A percentile compares a stretch with the other conserved stretches of the same genome.
phyloP scores from a whole-genome alignment of 1,140 invertebrate genomes.

The Drosophila eugracilis region DNA sequence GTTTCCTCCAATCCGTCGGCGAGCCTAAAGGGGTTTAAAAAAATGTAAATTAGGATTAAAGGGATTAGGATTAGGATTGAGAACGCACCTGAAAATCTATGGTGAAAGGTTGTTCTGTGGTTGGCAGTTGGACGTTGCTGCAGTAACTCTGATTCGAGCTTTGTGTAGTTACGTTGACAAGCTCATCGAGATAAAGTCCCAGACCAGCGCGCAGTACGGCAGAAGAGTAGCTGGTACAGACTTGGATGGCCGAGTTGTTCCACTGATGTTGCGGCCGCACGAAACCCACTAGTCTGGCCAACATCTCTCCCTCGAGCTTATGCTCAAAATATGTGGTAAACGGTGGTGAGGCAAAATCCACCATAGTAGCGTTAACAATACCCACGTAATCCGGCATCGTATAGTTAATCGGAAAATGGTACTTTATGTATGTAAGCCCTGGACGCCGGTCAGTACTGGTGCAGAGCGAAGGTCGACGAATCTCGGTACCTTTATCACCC shows the following conservation, averaged over 20 bases:
- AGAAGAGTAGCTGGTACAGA: conserved; percentile 90
- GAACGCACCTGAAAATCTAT: conserved; percentile 87
- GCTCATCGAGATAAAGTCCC: conserved; percentile 59
- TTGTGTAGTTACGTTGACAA: conserved; percentile 88
- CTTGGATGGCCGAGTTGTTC: conserved; percentile 89
- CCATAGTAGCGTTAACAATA: conserved; percentile 93
- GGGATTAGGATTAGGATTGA: too few relatives aligned
- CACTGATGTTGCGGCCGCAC: conserved; percentile 90
- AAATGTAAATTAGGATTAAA: too few relatives aligned
- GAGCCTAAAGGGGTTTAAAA: conserved; percentile 85
- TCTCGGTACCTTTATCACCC: conserved; percentile 93
- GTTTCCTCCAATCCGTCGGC: conserved; percentile 79
- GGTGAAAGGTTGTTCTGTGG: conserved; percentile 86
- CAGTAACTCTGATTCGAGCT: conserved; percentile 89
- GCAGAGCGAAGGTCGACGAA: conserved; percentile 91
- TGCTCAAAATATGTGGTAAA: conserved; percentile 88
- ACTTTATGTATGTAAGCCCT: conserved; percentile 95
- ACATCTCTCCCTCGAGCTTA: conserved; percentile 89
- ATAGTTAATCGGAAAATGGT: conserved; percentile 93
- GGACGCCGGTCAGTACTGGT: conserved; percentile 92
- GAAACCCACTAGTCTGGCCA: conserved; percentile 91
- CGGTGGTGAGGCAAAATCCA: conserved; percentile 89
- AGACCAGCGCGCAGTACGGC: conserved; percentile 86
- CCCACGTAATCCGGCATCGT: conserved; percentile 93
- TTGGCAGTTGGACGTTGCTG: conserved; percentile 86